Evolutionary conservation across 2,113 vertebrate genomes (phyloP).

Genomic region (Pomatorhinus ruficollis): DNA sequence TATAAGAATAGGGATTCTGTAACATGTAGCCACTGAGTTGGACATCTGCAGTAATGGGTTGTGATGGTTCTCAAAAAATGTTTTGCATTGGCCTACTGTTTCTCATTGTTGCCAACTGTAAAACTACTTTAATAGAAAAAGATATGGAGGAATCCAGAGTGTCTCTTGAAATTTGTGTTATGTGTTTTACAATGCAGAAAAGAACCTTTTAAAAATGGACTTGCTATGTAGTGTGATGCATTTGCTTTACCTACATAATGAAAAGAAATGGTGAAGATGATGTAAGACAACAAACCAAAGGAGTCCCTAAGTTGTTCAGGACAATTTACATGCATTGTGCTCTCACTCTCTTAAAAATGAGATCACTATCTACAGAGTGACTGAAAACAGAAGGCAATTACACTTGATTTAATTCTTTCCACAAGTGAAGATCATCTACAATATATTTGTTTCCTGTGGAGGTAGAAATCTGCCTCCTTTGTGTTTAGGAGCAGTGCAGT

Average conservation of each 20-base stretch:
- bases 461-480: neutral
- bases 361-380: neutral
- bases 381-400: neutral
- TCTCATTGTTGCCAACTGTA: neutral
- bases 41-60: neutral
- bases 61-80: neutral
- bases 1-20: neutral
- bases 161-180: neutral
- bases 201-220: neutral
- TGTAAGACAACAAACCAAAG: neutral
- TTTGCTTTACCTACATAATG: neutral
- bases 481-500: neutral
- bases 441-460: neutral
- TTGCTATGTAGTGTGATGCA: neutral
- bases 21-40: neutral
- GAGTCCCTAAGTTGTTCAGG: neutral
- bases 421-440: neutral
- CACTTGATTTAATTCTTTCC: neutral
- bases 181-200: neutral
- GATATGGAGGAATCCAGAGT: neutral
- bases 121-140: neutral
- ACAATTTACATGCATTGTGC: neutral
- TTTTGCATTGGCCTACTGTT: neutral
- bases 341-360: neutral
- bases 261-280: neutral